Evolutionary conservation across 2,888 invertebrate genomes (phyloP).

Genomic region (Ypsolopha sequella): DNA sequence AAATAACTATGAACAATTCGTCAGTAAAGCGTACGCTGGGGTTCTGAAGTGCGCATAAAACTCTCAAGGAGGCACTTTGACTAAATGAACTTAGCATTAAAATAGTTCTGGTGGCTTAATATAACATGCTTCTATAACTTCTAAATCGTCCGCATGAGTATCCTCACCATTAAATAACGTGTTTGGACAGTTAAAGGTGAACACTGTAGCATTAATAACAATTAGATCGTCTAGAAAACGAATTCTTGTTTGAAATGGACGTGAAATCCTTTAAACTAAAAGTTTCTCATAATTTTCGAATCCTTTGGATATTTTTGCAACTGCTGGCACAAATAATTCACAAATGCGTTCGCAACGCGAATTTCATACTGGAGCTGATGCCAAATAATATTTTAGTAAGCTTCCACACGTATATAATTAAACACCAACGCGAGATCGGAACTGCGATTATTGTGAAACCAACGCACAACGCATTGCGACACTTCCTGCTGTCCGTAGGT

Average conservation of each 20-base stretch:
- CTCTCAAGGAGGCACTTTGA: slow-evolving; percentile 31
- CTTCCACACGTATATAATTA: not conserved
- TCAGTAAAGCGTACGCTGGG: slow-evolving; percentile 17
- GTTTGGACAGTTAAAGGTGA: slow-evolving; percentile 12
- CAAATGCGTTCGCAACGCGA: not conserved
- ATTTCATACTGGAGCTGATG: not conserved
- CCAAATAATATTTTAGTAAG: not conserved
- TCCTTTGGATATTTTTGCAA: not conserved
- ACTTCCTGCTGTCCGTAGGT: slow-evolving; percentile 34
- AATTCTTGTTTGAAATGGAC: too few species aligned
- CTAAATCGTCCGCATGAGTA: slow-evolving; percentile 23
- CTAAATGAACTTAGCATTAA: slow-evolving; percentile 35
- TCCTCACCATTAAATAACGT: slow-evolving; percentile 25
- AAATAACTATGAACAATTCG: slow-evolving; percentile 30
- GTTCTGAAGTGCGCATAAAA: slow-evolving; percentile 30
- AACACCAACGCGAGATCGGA: slow-evolving; percentile 2
- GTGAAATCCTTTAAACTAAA: too few species aligned
- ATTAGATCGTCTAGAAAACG: not conserved
- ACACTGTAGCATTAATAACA: not conserved
- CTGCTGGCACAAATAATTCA: not conserved
- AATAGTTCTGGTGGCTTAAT: slow-evolving; percentile 28
- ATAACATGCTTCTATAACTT: slow-evolving; percentile 24
- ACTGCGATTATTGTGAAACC: slow-evolving; percentile 7
- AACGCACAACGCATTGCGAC: slow-evolving; percentile 25
- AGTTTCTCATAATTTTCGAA: too few species aligned